Evolutionary conservation across 1,140 invertebrate genomes (phyloP).

Genomic region (Archegozetes longisetosus): DNA sequence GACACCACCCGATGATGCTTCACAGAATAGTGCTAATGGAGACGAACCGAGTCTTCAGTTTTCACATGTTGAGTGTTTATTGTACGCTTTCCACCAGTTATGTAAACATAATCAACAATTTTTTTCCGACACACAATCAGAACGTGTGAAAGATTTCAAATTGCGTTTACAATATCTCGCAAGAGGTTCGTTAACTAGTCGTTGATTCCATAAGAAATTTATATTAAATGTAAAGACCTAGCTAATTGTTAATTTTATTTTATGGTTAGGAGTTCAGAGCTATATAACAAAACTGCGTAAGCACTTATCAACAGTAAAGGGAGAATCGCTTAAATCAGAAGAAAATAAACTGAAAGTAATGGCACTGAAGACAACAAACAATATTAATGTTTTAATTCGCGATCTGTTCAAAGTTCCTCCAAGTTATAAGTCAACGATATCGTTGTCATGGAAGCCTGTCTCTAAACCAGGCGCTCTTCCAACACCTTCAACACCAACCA

Average conservation of each 20-base stretch:
- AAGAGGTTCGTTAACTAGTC: conserved; percentile 41
- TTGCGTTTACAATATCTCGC: conserved; percentile 77
- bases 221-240: too few species aligned
- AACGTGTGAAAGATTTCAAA: conserved; percentile 71
- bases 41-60: conserved; percentile 63
- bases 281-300: conserved; percentile 79
- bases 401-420: conserved; percentile 88
- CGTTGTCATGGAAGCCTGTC: conserved; percentile 67
- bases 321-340: conserved; percentile 32
- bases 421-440: conserved; percentile 67
- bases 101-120: conserved; percentile 58
- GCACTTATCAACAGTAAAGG: conserved; percentile 50
- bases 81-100: conserved; percentile 76
- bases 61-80: conserved; percentile 78
- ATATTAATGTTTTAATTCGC: conserved; percentile 81
- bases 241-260: too few species aligned
- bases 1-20: conserved; percentile 49
- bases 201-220: too few species aligned
- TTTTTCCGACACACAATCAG: conserved; percentile 49
- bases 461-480: conserved; percentile 13
- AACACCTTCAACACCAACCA: not conserved
- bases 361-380: conserved; percentile 72
- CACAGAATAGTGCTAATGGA: conserved; percentile 27
- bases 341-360: conserved; percentile 29
- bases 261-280: conserved; percentile 50